These are phyloP conservation scores for Grallaria varia DNA, from an alignment of 2,113 vertebrate genomes.

Conservation along the genomic window DNA sequence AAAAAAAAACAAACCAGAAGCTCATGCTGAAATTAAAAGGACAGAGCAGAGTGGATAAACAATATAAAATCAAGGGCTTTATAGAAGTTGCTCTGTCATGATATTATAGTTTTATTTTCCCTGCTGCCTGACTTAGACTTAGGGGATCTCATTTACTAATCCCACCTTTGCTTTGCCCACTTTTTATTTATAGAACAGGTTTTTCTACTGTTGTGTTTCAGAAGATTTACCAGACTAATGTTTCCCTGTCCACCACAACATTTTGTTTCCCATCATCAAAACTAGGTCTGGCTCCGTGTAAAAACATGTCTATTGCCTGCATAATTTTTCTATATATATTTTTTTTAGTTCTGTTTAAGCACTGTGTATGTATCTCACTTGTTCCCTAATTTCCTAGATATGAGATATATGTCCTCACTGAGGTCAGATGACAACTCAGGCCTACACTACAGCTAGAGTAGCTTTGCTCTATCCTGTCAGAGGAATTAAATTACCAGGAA, in stretches of 20 bases:
- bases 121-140: neutral
- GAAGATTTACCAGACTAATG: neutral
- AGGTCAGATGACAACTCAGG: constrained; percentile 15
- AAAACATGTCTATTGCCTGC: neutral
- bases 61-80: neutral
- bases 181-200: neutral
- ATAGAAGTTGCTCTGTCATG: neutral
- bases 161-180: neutral
- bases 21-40: neutral
- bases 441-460: neutral
- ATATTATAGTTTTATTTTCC: neutral
- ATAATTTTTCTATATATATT: neutral
- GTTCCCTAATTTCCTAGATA: constrained; percentile 42
- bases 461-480: constrained; percentile 2
- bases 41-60: neutral
- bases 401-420: neutral
- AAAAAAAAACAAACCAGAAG: neutral
- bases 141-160: neutral
- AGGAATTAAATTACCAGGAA: constrained; percentile 67
- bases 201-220: neutral
- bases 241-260: neutral
- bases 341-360: neutral
- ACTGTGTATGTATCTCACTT: neutral
- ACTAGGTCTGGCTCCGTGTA: neutral
- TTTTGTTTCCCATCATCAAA: constrained; percentile 6